A percentile compares a stretch with the other conserved stretches of the same genome.
phyloP scores from a whole-genome alignment of 2,888 invertebrate genomes.

The Noctua janthina region DNA sequence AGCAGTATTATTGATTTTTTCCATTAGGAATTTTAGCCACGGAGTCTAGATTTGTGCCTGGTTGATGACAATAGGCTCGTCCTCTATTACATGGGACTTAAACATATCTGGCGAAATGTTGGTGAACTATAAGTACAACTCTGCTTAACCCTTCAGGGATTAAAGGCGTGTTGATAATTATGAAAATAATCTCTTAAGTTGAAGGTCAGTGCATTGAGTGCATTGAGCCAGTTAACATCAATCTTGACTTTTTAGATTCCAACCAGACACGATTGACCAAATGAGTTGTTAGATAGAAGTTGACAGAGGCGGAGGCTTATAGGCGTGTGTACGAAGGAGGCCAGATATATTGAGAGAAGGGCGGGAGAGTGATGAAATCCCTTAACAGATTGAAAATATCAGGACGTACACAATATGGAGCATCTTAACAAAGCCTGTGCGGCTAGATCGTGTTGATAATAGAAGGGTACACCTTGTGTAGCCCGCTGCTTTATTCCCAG shows the following conservation, averaged over 20 bases:
- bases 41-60: too few species aligned
- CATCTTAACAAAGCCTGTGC: background rate
- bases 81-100: too few species aligned
- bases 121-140: too few species aligned
- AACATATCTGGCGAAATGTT: too few species aligned
- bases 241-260: background rate
- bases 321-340: too few species aligned
- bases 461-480: conserved; percentile 22
- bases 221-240: background rate
- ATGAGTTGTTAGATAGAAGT: background rate
- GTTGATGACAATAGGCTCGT: too few species aligned
- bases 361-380: background rate
- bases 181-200: background rate
- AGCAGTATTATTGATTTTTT: too few species aligned
- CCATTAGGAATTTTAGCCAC: too few species aligned
- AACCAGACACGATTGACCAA: background rate
- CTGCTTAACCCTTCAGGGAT: too few species aligned
- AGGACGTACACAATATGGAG: background rate
- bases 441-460: background rate
- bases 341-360: background rate
- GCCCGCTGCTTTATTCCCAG: conserved; percentile 27
- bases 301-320: background rate
- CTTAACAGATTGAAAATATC: background rate
- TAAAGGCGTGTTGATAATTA: too few species aligned
- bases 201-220: background rate